Percentiles rank a stretch among this genome's conserved stretches.
Conservation (phyloP, 2,113 vertebrate genomes). For the Corythornis madagascariensis region DNA sequence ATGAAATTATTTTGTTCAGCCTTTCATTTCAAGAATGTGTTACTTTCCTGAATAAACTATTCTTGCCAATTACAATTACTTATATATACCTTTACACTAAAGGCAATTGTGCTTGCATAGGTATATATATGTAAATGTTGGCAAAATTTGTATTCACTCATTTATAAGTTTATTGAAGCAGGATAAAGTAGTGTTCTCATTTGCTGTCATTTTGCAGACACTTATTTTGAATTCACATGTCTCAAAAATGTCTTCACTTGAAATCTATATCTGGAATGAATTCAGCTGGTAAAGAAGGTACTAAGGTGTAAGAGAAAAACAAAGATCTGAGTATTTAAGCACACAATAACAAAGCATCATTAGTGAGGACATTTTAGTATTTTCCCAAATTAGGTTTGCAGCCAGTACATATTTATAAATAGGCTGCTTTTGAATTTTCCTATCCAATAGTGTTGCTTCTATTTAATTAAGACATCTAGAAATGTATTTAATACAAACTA, state of each 20-base stretch:
- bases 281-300: conserved; percentile 18
- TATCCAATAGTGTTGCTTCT: not conserved
- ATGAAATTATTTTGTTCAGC: conserved; percentile 40
- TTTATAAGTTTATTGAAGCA: conserved; percentile 55
- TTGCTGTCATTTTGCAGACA: conserved; percentile 51
- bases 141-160: conserved; percentile 40
- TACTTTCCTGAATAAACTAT: conserved; percentile 9
- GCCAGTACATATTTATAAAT: not conserved
- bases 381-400: not conserved
- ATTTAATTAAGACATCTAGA: conserved; percentile 13
- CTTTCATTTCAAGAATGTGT: conserved; percentile 27
- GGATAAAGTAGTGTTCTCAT: conserved; percentile 53
- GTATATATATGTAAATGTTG: conserved; percentile 54
- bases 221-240: conserved; percentile 56
- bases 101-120: not conserved
- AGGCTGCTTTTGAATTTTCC: not conserved
- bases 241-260: conserved; percentile 44
- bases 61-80: conserved; percentile 8
- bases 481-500: not conserved
- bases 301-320: not conserved
- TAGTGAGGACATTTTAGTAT: conserved; percentile 4
- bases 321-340: conserved; percentile 3
- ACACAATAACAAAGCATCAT: not conserved
- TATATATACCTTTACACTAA: conserved; percentile 17
- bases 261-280: conserved; percentile 15